A percentile compares a stretch with the other conserved stretches of the same genome.
phyloP scores from a whole-genome alignment of 2,797 vertebrate genomes.

The Limnodromus scolopaceus region DNA sequence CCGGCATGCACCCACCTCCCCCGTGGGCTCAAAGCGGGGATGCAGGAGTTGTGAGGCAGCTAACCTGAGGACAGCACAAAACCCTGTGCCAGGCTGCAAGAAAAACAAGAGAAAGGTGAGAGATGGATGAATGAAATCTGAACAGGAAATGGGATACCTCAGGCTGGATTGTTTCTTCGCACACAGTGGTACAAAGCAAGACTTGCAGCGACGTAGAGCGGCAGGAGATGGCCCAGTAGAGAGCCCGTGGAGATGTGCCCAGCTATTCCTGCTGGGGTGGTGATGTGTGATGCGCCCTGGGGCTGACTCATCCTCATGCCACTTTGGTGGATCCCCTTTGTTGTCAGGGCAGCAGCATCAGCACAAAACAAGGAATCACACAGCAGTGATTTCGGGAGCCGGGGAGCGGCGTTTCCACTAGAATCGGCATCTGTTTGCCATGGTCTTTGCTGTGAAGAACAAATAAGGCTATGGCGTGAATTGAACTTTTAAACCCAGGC shows the following conservation, averaged over 20 bases:
- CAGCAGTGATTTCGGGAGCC: neutral
- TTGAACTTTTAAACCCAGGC: constrained; percentile 54
- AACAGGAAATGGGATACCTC: neutral
- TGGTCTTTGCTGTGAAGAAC: neutral
- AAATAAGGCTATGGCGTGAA: neutral
- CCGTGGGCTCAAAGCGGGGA: accelerated
- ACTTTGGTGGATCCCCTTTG: neutral
- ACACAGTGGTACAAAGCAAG: neutral
- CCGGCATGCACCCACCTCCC: neutral
- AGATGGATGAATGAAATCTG: neutral
- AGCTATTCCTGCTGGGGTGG: neutral
- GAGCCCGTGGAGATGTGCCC: neutral
- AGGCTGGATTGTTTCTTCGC: neutral
- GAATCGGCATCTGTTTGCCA: neutral
- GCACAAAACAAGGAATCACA: neutral
- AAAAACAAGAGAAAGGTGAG: neutral
- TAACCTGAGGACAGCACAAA: accelerated
- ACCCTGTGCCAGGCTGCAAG: neutral
- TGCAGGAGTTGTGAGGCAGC: neutral
- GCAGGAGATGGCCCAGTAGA: neutral
- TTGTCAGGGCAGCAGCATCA: constrained; percentile 16
- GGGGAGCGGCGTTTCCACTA: neutral
- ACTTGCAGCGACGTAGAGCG: neutral
- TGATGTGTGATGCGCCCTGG: neutral
- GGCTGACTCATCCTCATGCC: constrained; percentile 4